These are phyloP conservation scores for Holotrichia oblita DNA, from an alignment of 1,140 invertebrate genomes.

Conservation along the genomic window DNA sequence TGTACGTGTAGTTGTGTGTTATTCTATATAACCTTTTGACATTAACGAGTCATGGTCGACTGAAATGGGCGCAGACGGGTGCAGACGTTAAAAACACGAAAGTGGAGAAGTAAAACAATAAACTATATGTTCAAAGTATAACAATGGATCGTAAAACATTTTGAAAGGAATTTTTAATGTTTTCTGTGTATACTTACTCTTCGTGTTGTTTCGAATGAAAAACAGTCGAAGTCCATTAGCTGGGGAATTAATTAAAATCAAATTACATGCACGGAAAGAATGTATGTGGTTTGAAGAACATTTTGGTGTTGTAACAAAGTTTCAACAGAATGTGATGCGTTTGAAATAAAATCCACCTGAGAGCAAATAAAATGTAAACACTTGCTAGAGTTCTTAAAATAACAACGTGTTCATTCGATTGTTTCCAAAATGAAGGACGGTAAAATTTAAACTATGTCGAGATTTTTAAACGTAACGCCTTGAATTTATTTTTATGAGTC, in stretches of 20 bases:
- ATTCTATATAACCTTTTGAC: constrained; percentile 32
- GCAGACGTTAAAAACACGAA: constrained; percentile 23
- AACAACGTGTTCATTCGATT: too few species aligned
- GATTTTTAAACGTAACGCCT: too few species aligned
- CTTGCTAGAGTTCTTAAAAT: too few species aligned
- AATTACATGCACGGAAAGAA: neutral
- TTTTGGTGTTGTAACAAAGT: neutral
- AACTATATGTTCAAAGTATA: constrained; percentile 30
- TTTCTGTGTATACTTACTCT: neutral
- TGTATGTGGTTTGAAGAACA: neutral
- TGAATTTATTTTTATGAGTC: too few species aligned
- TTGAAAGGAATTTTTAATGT: constrained; percentile 34
- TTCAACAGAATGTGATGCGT: neutral
- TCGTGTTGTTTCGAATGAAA: neutral
- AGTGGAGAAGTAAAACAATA: constrained; percentile 19
- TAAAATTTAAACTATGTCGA: too few species aligned
- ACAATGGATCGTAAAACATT: constrained; percentile 35
- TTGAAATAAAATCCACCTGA: neutral
- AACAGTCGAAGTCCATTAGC: constrained; percentile 28
- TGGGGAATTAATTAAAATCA: constrained; percentile 1
- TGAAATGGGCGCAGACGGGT: constrained; percentile 7
- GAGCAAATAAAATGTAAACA: too few species aligned
- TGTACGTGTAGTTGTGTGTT: constrained; percentile 15
- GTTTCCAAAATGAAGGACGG: too few species aligned
- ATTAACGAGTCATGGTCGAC: constrained; percentile 31